Evolutionary conservation across 2,888 invertebrate genomes (phyloP), one percentile per base, ranked within the genome.

Genomic region (Aspidapion aeneum): DNA sequence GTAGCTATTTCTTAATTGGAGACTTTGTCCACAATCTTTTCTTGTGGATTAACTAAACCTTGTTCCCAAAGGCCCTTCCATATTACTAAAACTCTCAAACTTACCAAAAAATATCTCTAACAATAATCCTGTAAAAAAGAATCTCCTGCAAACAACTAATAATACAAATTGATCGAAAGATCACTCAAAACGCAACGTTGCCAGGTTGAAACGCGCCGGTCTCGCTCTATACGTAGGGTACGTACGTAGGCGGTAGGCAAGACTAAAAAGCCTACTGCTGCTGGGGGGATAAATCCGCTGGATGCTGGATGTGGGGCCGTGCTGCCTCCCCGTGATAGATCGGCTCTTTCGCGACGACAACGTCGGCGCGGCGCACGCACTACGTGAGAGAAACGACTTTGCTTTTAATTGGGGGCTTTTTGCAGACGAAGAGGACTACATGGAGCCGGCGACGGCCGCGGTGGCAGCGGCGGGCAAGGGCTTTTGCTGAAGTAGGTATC

Each of bases 391-490:
- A 67, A 64, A 77, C 78, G 76, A 77, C 76, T 75, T 77, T 74
- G 79, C 75, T 79, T 78, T 80, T 80, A 80, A 80, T 80, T 80
- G 80, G 79, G 77, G 76, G 77, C 77, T 79, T 79, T 79, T 79
- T 77, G 76, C 76, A 74, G 75, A 75, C 74, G 70, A 71, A 70
- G 55, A 57, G 59, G 22, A 60, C 55, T 35, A 35, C 18, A 35
- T 35, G 52, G n/a, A 48, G 49, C 9, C 49, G 58, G 50, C n/a
- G 58, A 20, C 50, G 49, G 58, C 58, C 19, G 50, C 51, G 66
- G 63, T 66, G 66, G 64, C 66, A 57, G 22, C 60, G n/a, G n/a
- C n/a, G n/a, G n/a, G n/a, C n/a, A n/a, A n/a, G n/a, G n/a, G n/a
- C n/a, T n/a, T n/a, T n/a, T n/a, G n/a, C n/a, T n/a, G n/a, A n/a